phyloP scores from a whole-genome alignment of 1,140 invertebrate genomes.

The Hyles euphorbiae region DNA sequence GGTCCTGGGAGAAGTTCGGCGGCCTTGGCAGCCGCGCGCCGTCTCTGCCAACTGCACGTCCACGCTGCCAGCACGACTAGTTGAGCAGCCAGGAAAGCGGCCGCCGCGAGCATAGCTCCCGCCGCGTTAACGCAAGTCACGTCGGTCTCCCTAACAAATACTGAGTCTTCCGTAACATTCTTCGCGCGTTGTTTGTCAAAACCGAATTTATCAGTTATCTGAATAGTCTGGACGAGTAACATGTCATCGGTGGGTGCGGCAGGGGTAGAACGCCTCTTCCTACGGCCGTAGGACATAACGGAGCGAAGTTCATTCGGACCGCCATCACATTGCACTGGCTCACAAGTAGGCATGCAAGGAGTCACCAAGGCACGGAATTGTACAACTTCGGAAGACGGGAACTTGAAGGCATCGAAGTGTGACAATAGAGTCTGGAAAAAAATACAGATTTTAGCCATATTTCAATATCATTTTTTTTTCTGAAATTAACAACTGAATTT shows the following conservation, averaged over 20 bases:
- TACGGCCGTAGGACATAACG: conserved; percentile 87
- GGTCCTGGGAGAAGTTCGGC: conserved; percentile 67
- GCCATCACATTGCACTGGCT: conserved; percentile 92
- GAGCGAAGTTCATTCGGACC: conserved; percentile 87
- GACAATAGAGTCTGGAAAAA: conserved; percentile 86
- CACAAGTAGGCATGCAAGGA: conserved; percentile 93
- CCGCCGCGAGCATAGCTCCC: conserved; percentile 87
- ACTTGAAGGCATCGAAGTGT: conserved; percentile 97
- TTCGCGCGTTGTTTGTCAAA: conserved; percentile 80
- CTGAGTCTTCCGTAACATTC: conserved; percentile 74
- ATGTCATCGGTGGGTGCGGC: conserved; percentile 84
- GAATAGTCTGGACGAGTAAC: conserved; percentile 91
- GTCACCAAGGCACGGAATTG: conserved; percentile 96
- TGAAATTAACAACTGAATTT: too few species aligned
- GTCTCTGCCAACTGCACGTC: conserved; percentile 89
- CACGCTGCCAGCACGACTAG: conserved; percentile 88
- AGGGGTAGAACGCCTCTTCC: conserved; percentile 77
- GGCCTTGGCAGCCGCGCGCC: conserved; percentile 78
- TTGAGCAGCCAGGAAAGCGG: conserved; percentile 88
- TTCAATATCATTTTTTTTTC: not conserved
- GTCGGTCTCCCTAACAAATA: conserved; percentile 76
- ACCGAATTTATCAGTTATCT: conserved; percentile 94
- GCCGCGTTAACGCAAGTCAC: conserved; percentile 84
- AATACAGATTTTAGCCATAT: conserved; percentile 13
- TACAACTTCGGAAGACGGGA: conserved; percentile 94